Base-by-base conservation (phyloP, 2,113 vertebrate species). In the Xyrauchen texanus region DNA sequence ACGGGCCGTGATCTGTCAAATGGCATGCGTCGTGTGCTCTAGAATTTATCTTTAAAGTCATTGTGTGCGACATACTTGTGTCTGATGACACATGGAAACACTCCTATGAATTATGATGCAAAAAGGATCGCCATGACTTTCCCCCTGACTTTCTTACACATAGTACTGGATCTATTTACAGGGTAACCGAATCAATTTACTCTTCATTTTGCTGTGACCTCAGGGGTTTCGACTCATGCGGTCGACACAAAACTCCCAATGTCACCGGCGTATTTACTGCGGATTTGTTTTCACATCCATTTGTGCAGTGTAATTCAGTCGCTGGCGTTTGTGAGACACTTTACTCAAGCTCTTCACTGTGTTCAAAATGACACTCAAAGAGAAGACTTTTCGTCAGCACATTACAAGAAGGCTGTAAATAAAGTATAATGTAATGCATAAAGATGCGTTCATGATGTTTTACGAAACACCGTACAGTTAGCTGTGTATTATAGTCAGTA, bases 231-330 rank as follows among this genome's bases (percentile, higher is more conserved):
- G 52, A 71, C 81, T 51, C 68, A 34, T 55, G 21, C 21, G 55
- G 51, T 42, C 4, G 9, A 44, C 68, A 5, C 47, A n/a, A 49
- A 46, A 62, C 52, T 68, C 68, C 61, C 75, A 63, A 53, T 42
- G 81, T 67, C 57, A 45, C 55, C 52, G 4, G 16, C 53, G 45
- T 62, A 3, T 68, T 68, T 44, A 42, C 7, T 21, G 13, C 21
- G 66, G 77, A 83, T 76, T 77, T 77, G 68, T 81, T 73, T 62
- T 70, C 68, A 64, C 60, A 64, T 79, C 21, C 21, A 46, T 67
- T 9, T 58, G 34, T 61, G 6, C 42, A 34, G 3, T 53, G n/a
- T 45, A 67, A 67, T 44, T 58, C 46, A 46, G 61, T 68, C 51
- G 3, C 79, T 46, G 8, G 57, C 42, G 0, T 21, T 10, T 78